Base-by-base conservation (phyloP, 2,888 invertebrate species). In the Syritta pipiens region DNA sequence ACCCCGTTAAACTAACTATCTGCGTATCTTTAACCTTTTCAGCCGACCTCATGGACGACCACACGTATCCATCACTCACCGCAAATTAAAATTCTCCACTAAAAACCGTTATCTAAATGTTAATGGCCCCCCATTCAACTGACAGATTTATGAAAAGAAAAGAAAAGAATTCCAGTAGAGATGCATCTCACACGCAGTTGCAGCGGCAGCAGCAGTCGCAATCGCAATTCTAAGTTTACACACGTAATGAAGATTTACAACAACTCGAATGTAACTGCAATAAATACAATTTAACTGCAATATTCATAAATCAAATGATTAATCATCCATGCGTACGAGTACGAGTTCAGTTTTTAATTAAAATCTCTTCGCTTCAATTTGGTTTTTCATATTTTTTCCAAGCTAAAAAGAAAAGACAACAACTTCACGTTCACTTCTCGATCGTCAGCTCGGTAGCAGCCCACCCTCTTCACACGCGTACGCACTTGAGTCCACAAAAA, bases 251-350 rank as follows among this genome's bases (percentile, higher is more conserved):
- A 79, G 79, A 79, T 79, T 79, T 79, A 79, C 79, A 79, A 68
- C 37, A 49, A 62, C 79, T 62, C 30, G 62, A 62, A 67, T 67
- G 72, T 72, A 62, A 68, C 74, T 62, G 79, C 79, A 79, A 79
- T 79, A 79, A 79, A 79, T 62, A 79, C 79, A 74, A 79, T 74
- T 79, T 74, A 74, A 74, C 62, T 49, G 79, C 57, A 68, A 74
- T 79, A 48, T 68, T 68, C 67, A 79, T 79, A 79, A 79, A 74
- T 79, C 74, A 79, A 74, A 68, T 79, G 79, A 79, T 79, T 79
- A 74, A 79, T 79, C 79, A 79, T 68, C 49, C 42, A 49, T 57
- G 60, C 49, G 28, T 55, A 30, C 62, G 35, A 7, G 19, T 24
- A 24, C 22, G 60, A 28, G 22, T 71, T 77, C 65, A 49, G 77